Percentiles rank a stretch among this genome's conserved stretches.
phyloP scores from a whole-genome alignment of 2,888 invertebrate species.

The Leucoptera coffeella region DNA sequence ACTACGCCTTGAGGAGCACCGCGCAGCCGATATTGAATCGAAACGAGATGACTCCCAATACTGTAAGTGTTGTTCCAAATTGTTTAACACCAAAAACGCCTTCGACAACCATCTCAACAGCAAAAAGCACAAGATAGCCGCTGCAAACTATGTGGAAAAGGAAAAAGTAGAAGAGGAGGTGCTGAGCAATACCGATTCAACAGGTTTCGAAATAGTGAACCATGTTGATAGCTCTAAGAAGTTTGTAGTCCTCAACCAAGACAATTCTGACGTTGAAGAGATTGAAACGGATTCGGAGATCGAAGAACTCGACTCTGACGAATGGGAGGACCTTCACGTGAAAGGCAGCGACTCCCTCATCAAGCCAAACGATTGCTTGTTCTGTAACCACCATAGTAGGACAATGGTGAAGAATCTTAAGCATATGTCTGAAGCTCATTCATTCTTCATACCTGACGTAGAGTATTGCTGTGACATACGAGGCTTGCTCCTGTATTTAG shows the following conservation, averaged over 20 bases:
- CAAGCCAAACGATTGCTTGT: constrained; percentile 75
- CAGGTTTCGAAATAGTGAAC: constrained; percentile 32
- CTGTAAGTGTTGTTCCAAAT: constrained; percentile 77
- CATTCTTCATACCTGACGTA: constrained; percentile 93
- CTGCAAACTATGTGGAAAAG: constrained; percentile 21
- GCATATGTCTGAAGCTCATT: constrained; percentile 89
- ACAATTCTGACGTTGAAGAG: constrained; percentile 24
- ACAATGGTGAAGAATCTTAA: constrained; percentile 76
- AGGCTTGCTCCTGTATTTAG: constrained; percentile 81
- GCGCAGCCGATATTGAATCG: constrained; percentile 45
- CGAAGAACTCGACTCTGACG: constrained; percentile 70
- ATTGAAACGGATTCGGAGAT: constrained; percentile 38
- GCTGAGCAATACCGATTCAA: constrained; percentile 25
- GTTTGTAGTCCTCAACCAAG: constrained; percentile 34
- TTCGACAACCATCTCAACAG: constrained; percentile 86
- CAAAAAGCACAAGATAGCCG: constrained; percentile 72
- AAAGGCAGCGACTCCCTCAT: constrained; percentile 62
- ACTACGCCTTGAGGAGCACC: constrained; percentile 64
- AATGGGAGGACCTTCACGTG: constrained; percentile 62
- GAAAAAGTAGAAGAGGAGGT: constrained; percentile 18
- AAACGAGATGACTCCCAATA: constrained; percentile 43
- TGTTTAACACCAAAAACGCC: constrained; percentile 77
- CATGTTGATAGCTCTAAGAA: constrained; percentile 14
- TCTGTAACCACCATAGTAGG: constrained; percentile 75
- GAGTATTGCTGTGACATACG: constrained; percentile 83